Percentiles rank a stretch among this genome's conserved stretches.
Evolutionary conservation across 2,797 vertebrate species (phyloP).

Genomic region (Adelosebastes latens): DNA sequence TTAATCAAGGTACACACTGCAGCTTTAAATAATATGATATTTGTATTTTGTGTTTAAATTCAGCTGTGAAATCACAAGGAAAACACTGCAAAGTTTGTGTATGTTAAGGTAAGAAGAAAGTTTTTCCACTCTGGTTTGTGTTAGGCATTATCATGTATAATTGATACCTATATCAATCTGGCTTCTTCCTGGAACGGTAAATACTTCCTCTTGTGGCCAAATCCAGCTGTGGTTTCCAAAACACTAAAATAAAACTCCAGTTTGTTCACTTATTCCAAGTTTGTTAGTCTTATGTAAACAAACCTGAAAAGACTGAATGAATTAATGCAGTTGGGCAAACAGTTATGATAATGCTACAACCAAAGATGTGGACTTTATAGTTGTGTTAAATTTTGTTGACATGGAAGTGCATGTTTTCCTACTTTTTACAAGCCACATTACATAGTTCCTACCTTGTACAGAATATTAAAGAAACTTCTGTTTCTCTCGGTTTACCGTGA

Average conservation of each 20-base stretch:
- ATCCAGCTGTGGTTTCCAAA: background rate
- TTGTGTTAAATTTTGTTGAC: background rate
- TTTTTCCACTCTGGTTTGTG: background rate
- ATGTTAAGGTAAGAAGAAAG: background rate
- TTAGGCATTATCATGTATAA: background rate
- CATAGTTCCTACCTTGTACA: background rate
- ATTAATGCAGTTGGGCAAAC: background rate
- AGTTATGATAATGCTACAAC: background rate
- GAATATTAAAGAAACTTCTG: background rate
- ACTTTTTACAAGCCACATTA: background rate
- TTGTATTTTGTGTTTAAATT: background rate
- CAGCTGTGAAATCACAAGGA: background rate
- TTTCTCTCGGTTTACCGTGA: background rate
- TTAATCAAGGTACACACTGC: no score
- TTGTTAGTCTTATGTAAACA: background rate
- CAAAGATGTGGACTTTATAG: background rate
- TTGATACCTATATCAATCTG: constrained; percentile 1
- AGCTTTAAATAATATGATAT: background rate
- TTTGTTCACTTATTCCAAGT: background rate
- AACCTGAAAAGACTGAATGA: background rate
- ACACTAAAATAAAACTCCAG: constrained; percentile 2
- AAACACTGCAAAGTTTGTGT: background rate
- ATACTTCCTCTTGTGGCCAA: constrained; percentile 3
- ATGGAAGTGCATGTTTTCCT: background rate
- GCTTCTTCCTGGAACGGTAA: constrained; percentile 10